Conservation (phyloP, 2,113 vertebrate genomes). For the Lycaon pictus region DNA sequence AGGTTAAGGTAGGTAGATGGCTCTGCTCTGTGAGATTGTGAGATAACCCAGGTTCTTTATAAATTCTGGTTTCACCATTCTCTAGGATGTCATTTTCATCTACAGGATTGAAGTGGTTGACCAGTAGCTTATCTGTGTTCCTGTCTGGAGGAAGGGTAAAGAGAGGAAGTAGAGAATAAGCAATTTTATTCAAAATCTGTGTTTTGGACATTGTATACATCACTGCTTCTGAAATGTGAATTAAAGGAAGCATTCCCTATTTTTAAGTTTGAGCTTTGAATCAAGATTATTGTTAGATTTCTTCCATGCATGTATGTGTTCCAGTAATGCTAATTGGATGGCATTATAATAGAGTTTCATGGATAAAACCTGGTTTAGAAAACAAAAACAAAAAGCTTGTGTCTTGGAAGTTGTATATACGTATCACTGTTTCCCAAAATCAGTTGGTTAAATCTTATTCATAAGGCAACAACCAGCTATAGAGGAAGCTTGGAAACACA, state of each 20-base stretch:
- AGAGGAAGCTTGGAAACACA: neutral
- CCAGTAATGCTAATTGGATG: neutral
- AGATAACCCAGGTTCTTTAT: neutral
- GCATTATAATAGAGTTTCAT: neutral
- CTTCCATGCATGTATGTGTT: neutral
- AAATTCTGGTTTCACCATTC: neutral
- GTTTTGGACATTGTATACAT: neutral
- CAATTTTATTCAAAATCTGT: neutral
- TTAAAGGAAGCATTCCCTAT: neutral
- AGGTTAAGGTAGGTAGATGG: neutral
- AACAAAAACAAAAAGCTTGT: neutral
- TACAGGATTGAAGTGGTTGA: neutral
- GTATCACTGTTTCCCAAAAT: neutral
- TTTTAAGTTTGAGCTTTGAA: conserved; percentile 87
- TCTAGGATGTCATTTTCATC: neutral
- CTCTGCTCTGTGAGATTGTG: neutral
- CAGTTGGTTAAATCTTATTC: neutral
- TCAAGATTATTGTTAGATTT: neutral
- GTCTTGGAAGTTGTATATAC: neutral
- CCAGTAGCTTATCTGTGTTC: neutral
- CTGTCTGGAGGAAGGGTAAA: neutral
- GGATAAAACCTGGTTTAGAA: conserved; percentile 65
- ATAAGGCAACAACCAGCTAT: neutral
- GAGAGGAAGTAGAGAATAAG: neutral
- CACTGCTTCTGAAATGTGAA: neutral